Evolutionary conservation across 1,140 invertebrate species (phyloP).

Genomic region (Lanistes nyassanus): DNA sequence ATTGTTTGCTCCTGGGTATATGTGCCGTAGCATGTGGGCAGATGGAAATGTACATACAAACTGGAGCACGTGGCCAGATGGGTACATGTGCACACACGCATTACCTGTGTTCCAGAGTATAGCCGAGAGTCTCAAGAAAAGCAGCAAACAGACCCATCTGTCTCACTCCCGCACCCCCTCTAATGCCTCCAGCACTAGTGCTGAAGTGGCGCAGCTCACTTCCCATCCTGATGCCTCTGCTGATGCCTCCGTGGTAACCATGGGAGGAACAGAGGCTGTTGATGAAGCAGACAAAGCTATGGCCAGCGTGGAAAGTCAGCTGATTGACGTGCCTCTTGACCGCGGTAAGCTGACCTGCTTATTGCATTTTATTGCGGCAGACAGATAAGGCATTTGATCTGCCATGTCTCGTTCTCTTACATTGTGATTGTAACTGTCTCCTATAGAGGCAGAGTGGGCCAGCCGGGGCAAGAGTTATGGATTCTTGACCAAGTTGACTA

Average conservation of each 20-base stretch:
- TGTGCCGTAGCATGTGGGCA: no score
- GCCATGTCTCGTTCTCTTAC: no score
- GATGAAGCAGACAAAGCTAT: background rate
- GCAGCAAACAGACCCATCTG: constrained; percentile 24
- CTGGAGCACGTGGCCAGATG: no score
- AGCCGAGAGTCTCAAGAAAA: constrained; percentile 72
- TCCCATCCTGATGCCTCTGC: constrained; percentile 19
- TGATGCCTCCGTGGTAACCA: background rate
- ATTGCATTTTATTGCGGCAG: no score
- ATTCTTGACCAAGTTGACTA: no score
- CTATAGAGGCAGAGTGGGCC: no score
- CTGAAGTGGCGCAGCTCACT: constrained; percentile 57
- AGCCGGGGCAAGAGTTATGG: no score
- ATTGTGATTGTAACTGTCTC: no score
- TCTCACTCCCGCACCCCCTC: constrained; percentile 56
- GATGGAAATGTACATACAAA: no score
- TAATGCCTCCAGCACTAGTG: constrained; percentile 57
- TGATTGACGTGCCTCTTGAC: constrained; percentile 32
- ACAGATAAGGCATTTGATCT: no score
- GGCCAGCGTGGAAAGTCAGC: constrained; percentile 15
- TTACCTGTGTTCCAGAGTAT: constrained; percentile 73
- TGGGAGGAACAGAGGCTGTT: background rate
- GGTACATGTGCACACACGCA: background rate
- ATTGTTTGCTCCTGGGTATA: no score
- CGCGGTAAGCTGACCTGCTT: constrained; percentile 20